Evolutionary conservation across 2,113 vertebrate genomes (phyloP).

Genomic region (Calonectris borealis): DNA sequence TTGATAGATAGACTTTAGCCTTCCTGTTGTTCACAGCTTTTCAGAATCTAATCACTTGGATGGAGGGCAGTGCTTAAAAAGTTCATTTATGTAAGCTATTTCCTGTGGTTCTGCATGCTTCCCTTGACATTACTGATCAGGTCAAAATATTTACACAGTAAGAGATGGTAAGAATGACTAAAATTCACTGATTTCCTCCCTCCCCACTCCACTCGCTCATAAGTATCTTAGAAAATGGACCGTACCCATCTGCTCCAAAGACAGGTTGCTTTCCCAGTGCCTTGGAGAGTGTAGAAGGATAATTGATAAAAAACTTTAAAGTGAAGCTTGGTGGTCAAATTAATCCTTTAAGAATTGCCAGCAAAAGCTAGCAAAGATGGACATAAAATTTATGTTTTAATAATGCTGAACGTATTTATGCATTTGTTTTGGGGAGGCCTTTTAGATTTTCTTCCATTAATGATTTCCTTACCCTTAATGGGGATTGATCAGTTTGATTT

Average conservation of each 20-base stretch:
- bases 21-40: not conserved
- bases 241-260: not conserved
- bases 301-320: not conserved
- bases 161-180: constrained; percentile 37
- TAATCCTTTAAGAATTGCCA: not conserved
- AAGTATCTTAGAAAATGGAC: not conserved
- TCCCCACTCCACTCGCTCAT: not conserved
- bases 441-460: not conserved
- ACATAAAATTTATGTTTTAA: not conserved
- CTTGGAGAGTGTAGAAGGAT: not conserved
- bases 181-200: constrained; percentile 9
- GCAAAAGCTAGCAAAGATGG: not conserved
- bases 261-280: not conserved
- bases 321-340: not conserved
- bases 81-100: constrained; percentile 44
- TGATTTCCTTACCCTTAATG: not conserved
- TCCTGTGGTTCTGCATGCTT: constrained; percentile 44
- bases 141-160: constrained; percentile 24
- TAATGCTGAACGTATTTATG: not conserved
- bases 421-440: not conserved
- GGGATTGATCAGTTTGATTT: not conserved
- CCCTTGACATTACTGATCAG: constrained; percentile 29
- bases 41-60: not conserved
- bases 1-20: not conserved
- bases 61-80: not conserved